These are phyloP conservation scores for Ptychodera flava DNA, from an alignment of 35 echinoderm and acorn worm species.

Conservation along the genomic window DNA sequence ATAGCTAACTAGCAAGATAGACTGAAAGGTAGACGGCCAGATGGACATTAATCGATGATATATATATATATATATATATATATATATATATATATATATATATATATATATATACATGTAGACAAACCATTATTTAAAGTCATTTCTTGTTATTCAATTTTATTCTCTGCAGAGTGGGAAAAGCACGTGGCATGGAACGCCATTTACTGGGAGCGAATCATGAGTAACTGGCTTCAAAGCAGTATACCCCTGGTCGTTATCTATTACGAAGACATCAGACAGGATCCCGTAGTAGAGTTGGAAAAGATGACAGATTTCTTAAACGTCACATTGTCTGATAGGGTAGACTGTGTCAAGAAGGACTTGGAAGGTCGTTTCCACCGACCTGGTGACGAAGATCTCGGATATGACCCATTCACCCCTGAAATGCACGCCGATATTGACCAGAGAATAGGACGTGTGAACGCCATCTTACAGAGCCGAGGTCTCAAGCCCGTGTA, in stretches of 20 bases:
- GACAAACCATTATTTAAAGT: no score
- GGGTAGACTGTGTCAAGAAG: neutral
- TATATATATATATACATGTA: no score
- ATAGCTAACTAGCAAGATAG: no score
- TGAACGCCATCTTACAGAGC: neutral
- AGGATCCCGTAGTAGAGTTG: neutral
- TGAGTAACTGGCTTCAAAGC: neutral
- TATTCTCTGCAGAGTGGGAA: neutral
- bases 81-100: no score
- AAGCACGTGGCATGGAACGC: neutral
- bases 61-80: no score
- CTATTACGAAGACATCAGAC: neutral
- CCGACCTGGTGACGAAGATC: neutral
- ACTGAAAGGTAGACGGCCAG: no score
- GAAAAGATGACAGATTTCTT: neutral
- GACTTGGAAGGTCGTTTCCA: neutral
- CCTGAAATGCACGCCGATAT: neutral
- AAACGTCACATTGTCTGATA: neutral
- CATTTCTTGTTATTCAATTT: no score
- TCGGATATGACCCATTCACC: neutral
- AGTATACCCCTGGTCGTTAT: neutral
- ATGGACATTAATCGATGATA: no score
- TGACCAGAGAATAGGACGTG: neutral
- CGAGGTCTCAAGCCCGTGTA: neutral
- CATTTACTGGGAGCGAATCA: neutral